A percentile compares a stretch with the other conserved stretches of the same genome.
phyloP scores from a whole-genome alignment of 2,888 invertebrate genomes.

The Cryptus viduatorius region DNA sequence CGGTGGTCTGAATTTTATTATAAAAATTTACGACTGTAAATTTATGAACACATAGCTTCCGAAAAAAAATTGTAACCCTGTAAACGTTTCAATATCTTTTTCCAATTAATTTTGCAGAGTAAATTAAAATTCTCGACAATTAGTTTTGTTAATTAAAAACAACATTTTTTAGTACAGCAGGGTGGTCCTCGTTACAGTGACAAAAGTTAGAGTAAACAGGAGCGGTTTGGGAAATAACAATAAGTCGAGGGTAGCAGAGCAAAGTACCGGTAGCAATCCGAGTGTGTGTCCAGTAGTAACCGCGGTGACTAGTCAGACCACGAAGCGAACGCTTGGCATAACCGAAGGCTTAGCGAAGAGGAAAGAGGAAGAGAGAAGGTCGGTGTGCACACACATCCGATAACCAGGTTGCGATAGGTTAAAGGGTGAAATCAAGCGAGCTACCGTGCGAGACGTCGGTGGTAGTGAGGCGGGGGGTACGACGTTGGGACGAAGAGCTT shows the following conservation, averaged over 20 bases:
- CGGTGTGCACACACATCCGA: conserved; percentile 42
- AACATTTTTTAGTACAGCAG: background rate
- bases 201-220: background rate
- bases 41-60: too few relatives aligned
- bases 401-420: conserved; percentile 71
- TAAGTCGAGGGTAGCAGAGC: background rate
- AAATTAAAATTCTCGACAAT: background rate
- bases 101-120: background rate
- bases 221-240: background rate
- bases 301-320: conserved; percentile 47
- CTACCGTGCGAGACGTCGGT: conserved; percentile 51
- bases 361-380: conserved; percentile 1
- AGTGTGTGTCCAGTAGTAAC: conserved; percentile 34
- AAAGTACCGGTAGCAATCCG: background rate
- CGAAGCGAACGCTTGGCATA: background rate
- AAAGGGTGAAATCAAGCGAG: conserved; percentile 76
- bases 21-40: too few relatives aligned
- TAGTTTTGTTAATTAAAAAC: background rate
- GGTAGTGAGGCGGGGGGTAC: conserved; percentile 20
- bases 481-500: conserved; percentile 42
- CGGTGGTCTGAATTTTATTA: too few relatives aligned
- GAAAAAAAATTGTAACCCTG: too few relatives aligned
- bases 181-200: background rate
- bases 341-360: background rate
- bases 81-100: too few relatives aligned